Evolutionary conservation across 2,797 vertebrate genomes (phyloP), one percentile per base, ranked within the genome.

Genomic region (Pagetopsis macropterus): DNA sequence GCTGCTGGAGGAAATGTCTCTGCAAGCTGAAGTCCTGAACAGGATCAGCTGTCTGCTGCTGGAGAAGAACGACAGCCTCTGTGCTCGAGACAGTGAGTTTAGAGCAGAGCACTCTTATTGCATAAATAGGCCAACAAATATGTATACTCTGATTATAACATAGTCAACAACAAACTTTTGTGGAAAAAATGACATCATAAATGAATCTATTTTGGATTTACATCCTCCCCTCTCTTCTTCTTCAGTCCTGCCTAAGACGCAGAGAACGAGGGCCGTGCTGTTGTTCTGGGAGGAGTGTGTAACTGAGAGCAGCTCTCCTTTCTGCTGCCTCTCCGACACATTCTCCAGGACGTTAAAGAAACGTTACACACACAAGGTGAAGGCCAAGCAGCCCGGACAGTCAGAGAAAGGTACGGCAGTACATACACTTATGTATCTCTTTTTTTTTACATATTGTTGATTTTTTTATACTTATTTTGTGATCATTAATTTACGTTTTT

Each of bases 371-470:
- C 94, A 96, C 85, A 96, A 93, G 70, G 93, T 97, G 80, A 94
- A 96, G 75, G 96, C 96, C 71, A 98, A 96, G 73, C 94, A 95
- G 84, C 96, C 96, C 0, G 95, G 96, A 3, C 97, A 97, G n/a
- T 89, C 97, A 54, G 96, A 99, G 46, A 93, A 91, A 96, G 97
- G 98, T 99, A 94, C 27, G 1, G 12, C 0, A 17, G 11, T 4
- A 45, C 9, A 14, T 0, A 16, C 41, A 12, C 21, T 0, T 0
- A 31, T 6, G 43, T 14, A 31, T 43, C 12, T 27, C 23, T 27
- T 27, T 27, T 27, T 3, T 10, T 14, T 15, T 9, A 40, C 48
- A 12, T 6, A 55, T 9, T 16, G 1, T 15, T 31, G 2, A 21
- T 9, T n/a, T 49, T n/a, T 9, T 46, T 14, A 37, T 46, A 10